Evolutionary conservation across 2,113 vertebrate species (phyloP).

Genomic region (Pedionomus torquatus): DNA sequence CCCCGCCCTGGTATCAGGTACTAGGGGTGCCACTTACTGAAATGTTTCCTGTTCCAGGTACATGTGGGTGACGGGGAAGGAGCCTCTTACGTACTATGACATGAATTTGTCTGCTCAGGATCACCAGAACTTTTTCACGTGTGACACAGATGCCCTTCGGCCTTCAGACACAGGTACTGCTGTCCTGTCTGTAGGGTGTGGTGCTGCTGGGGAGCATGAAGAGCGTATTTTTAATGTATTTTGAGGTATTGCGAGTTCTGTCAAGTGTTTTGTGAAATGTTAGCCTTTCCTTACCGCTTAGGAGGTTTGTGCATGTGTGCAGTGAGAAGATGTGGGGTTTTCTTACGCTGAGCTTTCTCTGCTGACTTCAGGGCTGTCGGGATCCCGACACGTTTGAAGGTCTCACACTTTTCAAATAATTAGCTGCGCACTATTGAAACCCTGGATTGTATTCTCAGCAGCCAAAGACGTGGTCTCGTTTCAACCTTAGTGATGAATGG

Average conservation of each 20-base stretch:
- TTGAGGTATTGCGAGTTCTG: accelerated
- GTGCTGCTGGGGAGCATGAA: accelerated
- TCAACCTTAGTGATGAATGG: background rate
- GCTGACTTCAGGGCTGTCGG: background rate
- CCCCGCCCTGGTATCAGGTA: background rate
- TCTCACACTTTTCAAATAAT: background rate
- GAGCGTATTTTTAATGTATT: background rate
- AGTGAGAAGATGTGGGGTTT: background rate
- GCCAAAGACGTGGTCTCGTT: background rate
- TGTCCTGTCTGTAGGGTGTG: accelerated
- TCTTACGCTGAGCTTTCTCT: background rate
- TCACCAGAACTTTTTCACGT: constrained; percentile 97
- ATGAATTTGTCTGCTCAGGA: constrained; percentile 99
- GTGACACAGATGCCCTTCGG: constrained; percentile 90
- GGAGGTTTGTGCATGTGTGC: background rate
- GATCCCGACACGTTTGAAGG: background rate
- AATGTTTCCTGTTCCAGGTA: constrained; percentile 78
- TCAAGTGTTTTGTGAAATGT: background rate
- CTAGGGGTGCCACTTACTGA: background rate
- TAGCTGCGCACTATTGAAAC: background rate
- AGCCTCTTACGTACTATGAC: constrained; percentile 96
- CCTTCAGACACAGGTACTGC: constrained; percentile 91
- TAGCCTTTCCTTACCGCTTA: background rate
- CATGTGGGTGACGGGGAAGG: constrained; percentile 97
- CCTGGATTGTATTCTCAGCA: background rate